These are phyloP conservation scores for Drosophila mimetica DNA, from an alignment of 2,888 invertebrate species.

Conservation along the genomic window DNA sequence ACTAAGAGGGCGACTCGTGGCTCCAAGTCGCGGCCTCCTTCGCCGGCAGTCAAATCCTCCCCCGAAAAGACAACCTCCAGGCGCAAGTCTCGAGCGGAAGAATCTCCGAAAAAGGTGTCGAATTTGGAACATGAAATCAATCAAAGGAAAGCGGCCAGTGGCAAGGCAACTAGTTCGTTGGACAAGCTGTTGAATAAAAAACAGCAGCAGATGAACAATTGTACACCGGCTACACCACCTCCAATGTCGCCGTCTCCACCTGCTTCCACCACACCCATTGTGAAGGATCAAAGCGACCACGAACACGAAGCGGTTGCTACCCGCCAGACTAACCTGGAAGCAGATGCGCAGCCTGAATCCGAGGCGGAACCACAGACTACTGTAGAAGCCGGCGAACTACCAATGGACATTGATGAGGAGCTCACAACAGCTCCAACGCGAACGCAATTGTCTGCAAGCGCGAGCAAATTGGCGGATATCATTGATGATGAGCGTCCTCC, in stretches of 20 bases:
- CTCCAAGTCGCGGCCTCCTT: constrained; percentile 70
- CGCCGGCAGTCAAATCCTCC: constrained; percentile 48
- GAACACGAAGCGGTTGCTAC: constrained; percentile 1
- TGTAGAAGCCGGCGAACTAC: constrained; percentile 76
- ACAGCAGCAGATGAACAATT: constrained; percentile 83
- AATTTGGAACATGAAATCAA: constrained; percentile 82
- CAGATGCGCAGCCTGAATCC: constrained; percentile 9
- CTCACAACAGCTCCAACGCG: constrained; percentile 78
- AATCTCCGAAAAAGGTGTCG: constrained; percentile 65
- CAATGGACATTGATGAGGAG: constrained; percentile 82
- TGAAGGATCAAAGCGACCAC: background rate
- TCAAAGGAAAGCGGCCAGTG: constrained; percentile 81
- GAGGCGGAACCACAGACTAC: constrained; percentile 21
- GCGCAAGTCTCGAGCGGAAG: constrained; percentile 59
- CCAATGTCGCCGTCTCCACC: constrained; percentile 25
- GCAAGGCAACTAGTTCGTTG: constrained; percentile 83
- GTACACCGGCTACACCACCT: constrained; percentile 9
- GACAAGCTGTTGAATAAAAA: constrained; percentile 86
- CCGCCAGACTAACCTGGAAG: constrained; percentile 48
- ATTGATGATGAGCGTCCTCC: constrained; percentile 81
- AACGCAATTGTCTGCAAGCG: constrained; percentile 66
- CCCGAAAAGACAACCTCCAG: constrained; percentile 51
- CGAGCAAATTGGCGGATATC: constrained; percentile 66
- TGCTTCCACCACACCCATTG: background rate
- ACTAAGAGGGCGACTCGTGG: constrained; percentile 70